These are phyloP conservation scores for Diplodus puntazzo DNA, from an alignment of 2,797 vertebrate genomes.

Conservation along the genomic window DNA sequence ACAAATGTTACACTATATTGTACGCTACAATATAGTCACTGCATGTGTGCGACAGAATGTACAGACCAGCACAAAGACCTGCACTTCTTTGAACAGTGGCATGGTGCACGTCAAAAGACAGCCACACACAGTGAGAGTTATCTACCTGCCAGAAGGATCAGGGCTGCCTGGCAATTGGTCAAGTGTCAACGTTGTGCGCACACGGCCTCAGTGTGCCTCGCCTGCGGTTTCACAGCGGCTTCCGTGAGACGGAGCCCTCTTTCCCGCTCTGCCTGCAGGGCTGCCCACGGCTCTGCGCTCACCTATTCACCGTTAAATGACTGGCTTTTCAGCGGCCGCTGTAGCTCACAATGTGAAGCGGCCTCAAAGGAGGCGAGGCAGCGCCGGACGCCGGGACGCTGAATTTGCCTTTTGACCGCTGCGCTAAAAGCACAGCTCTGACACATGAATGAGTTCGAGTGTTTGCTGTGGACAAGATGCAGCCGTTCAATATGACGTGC, in stretches of 20 bases:
- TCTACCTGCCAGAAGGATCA: conserved; percentile 52
- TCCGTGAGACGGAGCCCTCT: conserved; percentile 33
- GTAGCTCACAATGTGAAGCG: conserved; percentile 38
- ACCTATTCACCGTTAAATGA: conserved; percentile 56
- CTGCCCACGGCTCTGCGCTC: conserved; percentile 37
- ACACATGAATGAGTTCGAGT: conserved; percentile 46
- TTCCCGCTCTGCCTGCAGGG: conserved; percentile 37
- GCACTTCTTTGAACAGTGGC: background rate
- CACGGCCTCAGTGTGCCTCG: conserved; percentile 43
- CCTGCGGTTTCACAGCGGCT: conserved; percentile 46
- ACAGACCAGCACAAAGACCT: background rate
- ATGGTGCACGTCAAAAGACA: conserved; percentile 31
- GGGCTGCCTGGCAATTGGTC: conserved; percentile 51
- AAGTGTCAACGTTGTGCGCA: conserved; percentile 29
- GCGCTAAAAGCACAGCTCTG: conserved; percentile 47
- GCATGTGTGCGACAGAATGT: background rate
- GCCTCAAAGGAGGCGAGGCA: conserved; percentile 39
- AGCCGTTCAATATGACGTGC: background rate
- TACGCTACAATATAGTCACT: background rate
- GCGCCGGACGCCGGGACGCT: background rate
- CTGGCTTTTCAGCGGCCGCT: conserved; percentile 44
- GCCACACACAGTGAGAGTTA: conserved; percentile 26
- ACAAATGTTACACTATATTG: background rate
- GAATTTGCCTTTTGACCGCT: background rate
- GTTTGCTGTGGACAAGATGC: background rate